These are phyloP conservation scores for Acridotheres tristis DNA, from an alignment of 2,797 vertebrate species.

Conservation along the genomic window DNA sequence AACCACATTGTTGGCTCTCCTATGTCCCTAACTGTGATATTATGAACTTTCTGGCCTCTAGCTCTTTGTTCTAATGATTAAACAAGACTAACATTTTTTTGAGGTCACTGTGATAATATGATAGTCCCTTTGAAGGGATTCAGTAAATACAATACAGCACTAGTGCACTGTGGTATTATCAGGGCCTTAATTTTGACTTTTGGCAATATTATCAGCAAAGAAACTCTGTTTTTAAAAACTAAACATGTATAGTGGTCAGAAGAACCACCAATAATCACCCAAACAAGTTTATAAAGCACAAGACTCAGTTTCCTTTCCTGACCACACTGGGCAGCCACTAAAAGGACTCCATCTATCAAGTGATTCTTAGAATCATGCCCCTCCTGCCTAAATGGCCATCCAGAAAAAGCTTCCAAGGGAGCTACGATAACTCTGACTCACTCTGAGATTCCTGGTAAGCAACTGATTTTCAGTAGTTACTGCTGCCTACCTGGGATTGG, in stretches of 20 bases:
- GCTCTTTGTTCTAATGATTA: slow-evolving; percentile 21
- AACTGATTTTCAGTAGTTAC: not conserved
- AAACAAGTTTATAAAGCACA: not conserved
- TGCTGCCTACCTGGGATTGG: not conserved
- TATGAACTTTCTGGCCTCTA: slow-evolving; percentile 20
- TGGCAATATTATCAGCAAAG: not conserved
- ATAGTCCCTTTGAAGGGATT: slow-evolving; percentile 38
- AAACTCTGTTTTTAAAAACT: not conserved
- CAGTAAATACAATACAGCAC: not conserved
- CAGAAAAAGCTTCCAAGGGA: not conserved
- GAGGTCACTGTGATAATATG: slow-evolving; percentile 28
- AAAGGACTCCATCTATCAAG: not conserved
- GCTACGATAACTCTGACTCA: not conserved
- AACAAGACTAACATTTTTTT: slow-evolving; percentile 45
- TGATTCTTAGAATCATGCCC: not conserved
- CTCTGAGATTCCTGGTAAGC: not conserved
- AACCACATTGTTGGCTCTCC: slow-evolving; percentile 12
- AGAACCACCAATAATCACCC: not conserved
- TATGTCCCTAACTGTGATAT: not conserved
- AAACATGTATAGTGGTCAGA: not conserved
- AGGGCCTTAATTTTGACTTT: not conserved
- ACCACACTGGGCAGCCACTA: not conserved
- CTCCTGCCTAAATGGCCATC: not conserved
- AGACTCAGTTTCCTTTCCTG: not conserved
- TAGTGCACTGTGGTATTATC: not conserved